A percentile compares a stretch with the other conserved stretches of the same genome.
Evolutionary conservation across 1,140 invertebrate species (phyloP).

Genomic region (Drosophila hydei): DNA sequence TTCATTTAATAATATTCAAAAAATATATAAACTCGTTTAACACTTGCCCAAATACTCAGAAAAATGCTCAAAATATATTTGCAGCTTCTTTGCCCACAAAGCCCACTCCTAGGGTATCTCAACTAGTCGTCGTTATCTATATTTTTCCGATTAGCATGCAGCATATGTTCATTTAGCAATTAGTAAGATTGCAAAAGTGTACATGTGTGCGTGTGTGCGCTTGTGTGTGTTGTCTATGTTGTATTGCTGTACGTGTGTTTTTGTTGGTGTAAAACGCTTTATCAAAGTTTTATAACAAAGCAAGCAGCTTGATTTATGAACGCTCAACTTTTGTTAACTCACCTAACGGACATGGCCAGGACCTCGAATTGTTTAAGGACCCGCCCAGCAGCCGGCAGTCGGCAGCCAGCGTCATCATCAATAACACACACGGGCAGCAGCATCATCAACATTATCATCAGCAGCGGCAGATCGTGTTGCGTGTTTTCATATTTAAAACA

Average conservation of each 20-base stretch:
- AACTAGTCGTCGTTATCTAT: constrained; percentile 5
- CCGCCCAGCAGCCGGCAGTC: neutral
- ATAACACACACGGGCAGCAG: constrained; percentile 4
- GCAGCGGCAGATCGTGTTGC: constrained; percentile 56
- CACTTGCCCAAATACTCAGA: too few species aligned
- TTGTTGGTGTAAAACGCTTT: constrained; percentile 72
- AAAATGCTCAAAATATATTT: too few species aligned
- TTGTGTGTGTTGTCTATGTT: constrained; percentile 25
- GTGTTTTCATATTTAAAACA: constrained; percentile 78
- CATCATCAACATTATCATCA: constrained; percentile 71
- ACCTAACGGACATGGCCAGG: constrained; percentile 40
- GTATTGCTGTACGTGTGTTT: constrained; percentile 1
- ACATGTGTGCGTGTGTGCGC: constrained; percentile 7
- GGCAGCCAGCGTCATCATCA: neutral
- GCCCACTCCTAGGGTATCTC: constrained; percentile 1
- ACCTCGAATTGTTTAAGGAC: constrained; percentile 10
- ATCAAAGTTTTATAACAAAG: constrained; percentile 82
- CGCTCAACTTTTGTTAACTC: constrained; percentile 80
- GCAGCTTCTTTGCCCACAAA: too few species aligned
- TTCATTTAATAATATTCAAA: too few species aligned
- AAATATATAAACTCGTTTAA: too few species aligned
- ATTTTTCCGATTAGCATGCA: constrained; percentile 56
- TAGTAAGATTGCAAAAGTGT: constrained; percentile 76
- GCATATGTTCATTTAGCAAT: constrained; percentile 71
- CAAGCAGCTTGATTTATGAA: constrained; percentile 75